Percentiles rank a stretch among this genome's conserved stretches.
phyloP scores from a whole-genome alignment of 2,113 vertebrate genomes.

The Salvelinus alpinus region DNA sequence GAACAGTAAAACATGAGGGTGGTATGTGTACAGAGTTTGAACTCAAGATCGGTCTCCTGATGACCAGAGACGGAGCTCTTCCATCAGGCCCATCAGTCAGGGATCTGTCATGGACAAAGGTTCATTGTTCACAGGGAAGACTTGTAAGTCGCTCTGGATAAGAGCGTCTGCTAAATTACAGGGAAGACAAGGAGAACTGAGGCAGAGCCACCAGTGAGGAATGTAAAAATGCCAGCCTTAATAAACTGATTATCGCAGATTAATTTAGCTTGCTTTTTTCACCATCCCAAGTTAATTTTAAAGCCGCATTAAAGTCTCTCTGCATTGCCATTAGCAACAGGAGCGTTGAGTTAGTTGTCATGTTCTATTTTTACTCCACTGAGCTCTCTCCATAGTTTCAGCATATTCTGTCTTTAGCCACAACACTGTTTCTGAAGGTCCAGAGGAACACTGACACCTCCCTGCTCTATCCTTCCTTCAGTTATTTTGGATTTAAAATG shows the following conservation, averaged over 20 bases:
- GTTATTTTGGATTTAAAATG: conserved; percentile 6
- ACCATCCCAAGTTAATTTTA: conserved; percentile 10
- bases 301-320: no score
- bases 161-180: no score
- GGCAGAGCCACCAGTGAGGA: conserved; percentile 23
- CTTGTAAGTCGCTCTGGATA: no score
- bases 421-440: conserved; percentile 2
- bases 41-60: conserved; percentile 29
- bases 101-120: conserved; percentile 20
- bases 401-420: not conserved
- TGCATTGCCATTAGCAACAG: conserved; percentile 6
- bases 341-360: not conserved
- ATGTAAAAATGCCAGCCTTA: conserved; percentile 26
- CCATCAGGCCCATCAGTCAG: conserved; percentile 44
- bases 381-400: not conserved
- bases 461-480: not conserved
- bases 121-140: conserved; percentile 30
- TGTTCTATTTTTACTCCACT: not conserved
- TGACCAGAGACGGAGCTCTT: conserved; percentile 44
- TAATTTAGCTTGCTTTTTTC: conserved; percentile 11
- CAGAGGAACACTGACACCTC: not conserved
- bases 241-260: conserved; percentile 41
- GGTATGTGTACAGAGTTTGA: conserved; percentile 25
- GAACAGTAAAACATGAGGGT: conserved; percentile 26
- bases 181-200: conserved; percentile 11